A percentile compares a stretch with the other conserved stretches of the same genome.
phyloP scores from a whole-genome alignment of 1,140 invertebrate species.

The Campoletis sonorensis region DNA sequence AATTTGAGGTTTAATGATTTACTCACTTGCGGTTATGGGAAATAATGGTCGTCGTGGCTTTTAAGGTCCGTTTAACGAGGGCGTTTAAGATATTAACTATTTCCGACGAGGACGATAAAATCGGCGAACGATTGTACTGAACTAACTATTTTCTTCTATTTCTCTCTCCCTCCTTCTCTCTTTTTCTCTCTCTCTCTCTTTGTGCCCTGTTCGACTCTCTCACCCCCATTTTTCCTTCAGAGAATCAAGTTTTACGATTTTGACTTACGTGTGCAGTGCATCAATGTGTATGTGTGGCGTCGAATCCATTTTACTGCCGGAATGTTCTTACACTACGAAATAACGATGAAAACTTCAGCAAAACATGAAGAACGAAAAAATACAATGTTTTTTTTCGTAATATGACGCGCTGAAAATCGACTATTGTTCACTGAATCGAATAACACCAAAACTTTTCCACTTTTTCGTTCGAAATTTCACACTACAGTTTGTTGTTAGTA shows the following conservation, averaged over 20 bases:
- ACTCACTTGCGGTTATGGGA: not conserved
- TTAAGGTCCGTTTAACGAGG: conserved; percentile 42
- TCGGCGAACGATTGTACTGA: conserved; percentile 14
- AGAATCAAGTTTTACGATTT: conserved; percentile 7
- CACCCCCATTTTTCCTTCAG: not conserved
- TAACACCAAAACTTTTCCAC: too few species aligned
- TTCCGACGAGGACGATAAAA: conserved; percentile 28
- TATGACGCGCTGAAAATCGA: not conserved
- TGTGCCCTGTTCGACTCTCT: not conserved
- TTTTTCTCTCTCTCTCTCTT: not conserved
- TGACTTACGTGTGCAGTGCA: not conserved
- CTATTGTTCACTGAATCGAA: too few species aligned
- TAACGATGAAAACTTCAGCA: not conserved
- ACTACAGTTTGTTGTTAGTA: too few species aligned
- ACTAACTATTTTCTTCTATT: not conserved
- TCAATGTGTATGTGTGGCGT: not conserved
- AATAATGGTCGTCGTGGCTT: conserved; percentile 22
- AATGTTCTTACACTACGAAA: not conserved
- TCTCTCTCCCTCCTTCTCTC: not conserved
- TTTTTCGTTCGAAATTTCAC: too few species aligned
- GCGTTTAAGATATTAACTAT: conserved; percentile 45
- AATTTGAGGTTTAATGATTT: conserved; percentile 12
- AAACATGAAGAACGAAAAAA: not conserved
- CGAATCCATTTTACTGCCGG: conserved; percentile 6
- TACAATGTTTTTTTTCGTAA: not conserved